phyloP scores from a whole-genome alignment of 2,888 invertebrate species.

The Stegophylla sp. region DNA sequence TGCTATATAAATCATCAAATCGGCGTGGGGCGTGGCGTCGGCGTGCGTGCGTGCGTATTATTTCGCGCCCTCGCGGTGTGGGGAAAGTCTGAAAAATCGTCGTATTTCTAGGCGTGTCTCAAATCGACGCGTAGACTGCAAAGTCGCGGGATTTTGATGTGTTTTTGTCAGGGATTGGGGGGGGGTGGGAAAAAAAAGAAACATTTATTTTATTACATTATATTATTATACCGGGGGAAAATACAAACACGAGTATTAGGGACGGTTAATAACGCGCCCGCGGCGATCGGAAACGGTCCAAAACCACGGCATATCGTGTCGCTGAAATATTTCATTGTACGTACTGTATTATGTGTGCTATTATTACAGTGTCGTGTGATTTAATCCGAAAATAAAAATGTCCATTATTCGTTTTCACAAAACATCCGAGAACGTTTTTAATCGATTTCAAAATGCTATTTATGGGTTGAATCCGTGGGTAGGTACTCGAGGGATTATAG shows the following conservation, averaged over 20 bases:
- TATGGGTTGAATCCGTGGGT: too few relatives aligned
- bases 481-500: too few relatives aligned
- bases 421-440: background rate
- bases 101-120: slow-evolving; percentile 50
- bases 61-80: slow-evolving; percentile 10
- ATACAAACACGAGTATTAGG: background rate
- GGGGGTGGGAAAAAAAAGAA: slow-evolving; percentile 36
- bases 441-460: too few relatives aligned
- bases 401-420: background rate
- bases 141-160: slow-evolving; percentile 20
- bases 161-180: too few relatives aligned
- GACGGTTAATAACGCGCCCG: background rate
- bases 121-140: background rate
- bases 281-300: background rate
- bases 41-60: slow-evolving; percentile 15
- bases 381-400: background rate
- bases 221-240: background rate
- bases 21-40: background rate
- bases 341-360: too few relatives aligned
- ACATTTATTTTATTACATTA: too few relatives aligned
- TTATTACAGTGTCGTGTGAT: background rate
- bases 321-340: too few relatives aligned
- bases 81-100: slow-evolving; percentile 46
- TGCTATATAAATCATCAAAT: slow-evolving; percentile 32
- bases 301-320: background rate